Evolutionary conservation across 2,113 vertebrate genomes (phyloP).

Genomic region (Percina caprodes): DNA sequence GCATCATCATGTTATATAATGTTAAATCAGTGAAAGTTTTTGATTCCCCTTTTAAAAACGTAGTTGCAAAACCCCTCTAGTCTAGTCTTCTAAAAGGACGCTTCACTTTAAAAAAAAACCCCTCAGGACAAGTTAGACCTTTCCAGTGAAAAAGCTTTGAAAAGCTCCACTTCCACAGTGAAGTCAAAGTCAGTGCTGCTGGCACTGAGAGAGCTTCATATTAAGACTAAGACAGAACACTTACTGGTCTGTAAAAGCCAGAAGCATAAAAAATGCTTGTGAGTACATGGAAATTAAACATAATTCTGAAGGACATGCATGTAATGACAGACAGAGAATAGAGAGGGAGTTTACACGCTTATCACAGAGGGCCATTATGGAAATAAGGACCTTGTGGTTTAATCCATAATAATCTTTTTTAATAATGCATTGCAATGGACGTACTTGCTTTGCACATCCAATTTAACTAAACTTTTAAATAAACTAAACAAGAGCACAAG

Average conservation of each 20-base stretch:
- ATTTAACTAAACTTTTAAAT: too few species aligned
- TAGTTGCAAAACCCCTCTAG: not conserved
- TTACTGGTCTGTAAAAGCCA: slow-evolving; percentile 49
- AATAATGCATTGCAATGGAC: not conserved
- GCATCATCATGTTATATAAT: not conserved
- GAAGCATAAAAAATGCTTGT: slow-evolving; percentile 16
- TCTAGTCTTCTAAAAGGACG: not conserved
- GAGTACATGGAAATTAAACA: slow-evolving; percentile 40
- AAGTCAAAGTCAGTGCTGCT: slow-evolving; percentile 55
- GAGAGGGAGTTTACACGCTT: not conserved
- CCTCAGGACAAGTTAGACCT: slow-evolving; percentile 26
- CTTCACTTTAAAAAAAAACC: not conserved
- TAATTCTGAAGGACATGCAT: slow-evolving; percentile 31
- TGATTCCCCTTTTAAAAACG: not conserved
- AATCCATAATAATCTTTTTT: slow-evolving; percentile 3
- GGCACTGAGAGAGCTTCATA: slow-evolving; percentile 36
- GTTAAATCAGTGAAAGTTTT: not conserved
- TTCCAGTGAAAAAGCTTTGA: slow-evolving; percentile 35
- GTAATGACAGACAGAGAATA: slow-evolving; percentile 39
- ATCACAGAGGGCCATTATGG: not conserved
- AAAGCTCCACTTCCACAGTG: slow-evolving; percentile 42
- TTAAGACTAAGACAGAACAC: slow-evolving; percentile 37
- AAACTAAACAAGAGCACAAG: slow-evolving; percentile 12
- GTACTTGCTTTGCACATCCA: too few species aligned
- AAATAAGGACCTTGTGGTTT: slow-evolving; percentile 11